A percentile compares a stretch with the other conserved stretches of the same genome.
phyloP scores from a whole-genome alignment of 1,140 invertebrate genomes.

The Tetraneura akinire region DNA sequence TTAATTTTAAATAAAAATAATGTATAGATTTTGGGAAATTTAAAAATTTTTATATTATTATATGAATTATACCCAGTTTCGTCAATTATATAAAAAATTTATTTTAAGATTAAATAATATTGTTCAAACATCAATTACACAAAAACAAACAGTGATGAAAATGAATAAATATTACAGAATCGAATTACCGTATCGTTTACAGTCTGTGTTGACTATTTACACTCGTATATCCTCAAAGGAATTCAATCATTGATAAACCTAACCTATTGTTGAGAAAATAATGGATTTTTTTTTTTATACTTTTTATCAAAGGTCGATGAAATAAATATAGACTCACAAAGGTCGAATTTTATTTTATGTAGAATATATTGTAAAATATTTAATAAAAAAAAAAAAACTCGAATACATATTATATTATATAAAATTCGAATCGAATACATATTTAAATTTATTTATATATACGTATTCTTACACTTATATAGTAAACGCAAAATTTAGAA shows the following conservation, averaged over 20 bases:
- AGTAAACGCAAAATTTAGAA: too few species aligned
- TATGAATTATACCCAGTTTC: too few species aligned
- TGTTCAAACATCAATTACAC: too few species aligned
- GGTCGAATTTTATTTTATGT: not conserved
- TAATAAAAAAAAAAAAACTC: not conserved
- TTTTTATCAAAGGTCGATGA: not conserved
- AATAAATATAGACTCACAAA: not conserved
- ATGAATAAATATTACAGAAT: constrained; percentile 8
- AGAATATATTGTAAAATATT: not conserved
- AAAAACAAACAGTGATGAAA: not conserved
- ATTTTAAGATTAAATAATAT: too few species aligned
- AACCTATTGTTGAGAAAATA: not conserved
- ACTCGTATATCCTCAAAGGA: not conserved
- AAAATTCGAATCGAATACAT: not conserved
- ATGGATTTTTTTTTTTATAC: not conserved
- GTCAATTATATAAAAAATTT: too few species aligned
- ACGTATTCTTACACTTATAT: too few species aligned
- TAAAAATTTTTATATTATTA: too few species aligned
- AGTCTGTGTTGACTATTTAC: not conserved
- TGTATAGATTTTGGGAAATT: too few species aligned
- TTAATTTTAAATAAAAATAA: too few species aligned
- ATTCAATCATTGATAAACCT: not conserved
- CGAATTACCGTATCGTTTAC: not conserved
- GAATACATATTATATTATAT: constrained; percentile 1
- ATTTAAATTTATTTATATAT: not conserved